phyloP scores from a whole-genome alignment of 1,140 invertebrate genomes.

The Aphidius gifuensis region DNA sequence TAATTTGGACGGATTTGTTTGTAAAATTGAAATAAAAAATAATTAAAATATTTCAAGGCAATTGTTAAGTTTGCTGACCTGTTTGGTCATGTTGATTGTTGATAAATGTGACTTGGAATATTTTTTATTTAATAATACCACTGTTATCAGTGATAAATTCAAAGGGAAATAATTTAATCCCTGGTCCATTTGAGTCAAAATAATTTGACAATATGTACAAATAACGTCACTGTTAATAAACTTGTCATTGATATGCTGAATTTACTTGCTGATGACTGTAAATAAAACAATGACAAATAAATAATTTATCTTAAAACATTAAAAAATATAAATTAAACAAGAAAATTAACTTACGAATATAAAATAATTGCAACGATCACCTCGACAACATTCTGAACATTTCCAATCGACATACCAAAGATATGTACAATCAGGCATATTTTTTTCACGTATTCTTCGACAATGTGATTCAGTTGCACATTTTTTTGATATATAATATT shows the following conservation, averaged over 20 bases:
- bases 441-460: slow-evolving; percentile 62
- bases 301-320: background rate
- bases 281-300: slow-evolving; percentile 6
- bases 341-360: slow-evolving; percentile 77
- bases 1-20: too few relatives aligned
- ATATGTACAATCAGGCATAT: slow-evolving; percentile 81
- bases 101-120: too few relatives aligned
- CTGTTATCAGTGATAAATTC: too few relatives aligned
- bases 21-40: too few relatives aligned
- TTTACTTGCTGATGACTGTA: slow-evolving; percentile 33
- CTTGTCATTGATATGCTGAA: slow-evolving; percentile 7
- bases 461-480: slow-evolving; percentile 84
- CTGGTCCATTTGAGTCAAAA: too few relatives aligned
- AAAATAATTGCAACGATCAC: slow-evolving; percentile 95
- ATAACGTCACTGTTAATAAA: slow-evolving; percentile 1
- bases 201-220: slow-evolving; percentile 7
- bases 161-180: too few relatives aligned
- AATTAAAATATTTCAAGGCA: too few relatives aligned
- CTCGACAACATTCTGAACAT: slow-evolving; percentile 94
- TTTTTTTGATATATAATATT: slow-evolving; percentile 90
- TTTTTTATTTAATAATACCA: too few relatives aligned
- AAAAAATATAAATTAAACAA: slow-evolving; percentile 3
- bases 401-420: slow-evolving; percentile 98
- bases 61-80: too few relatives aligned
- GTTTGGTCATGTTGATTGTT: too few relatives aligned